Percentiles rank a stretch among this genome's conserved stretches.
These are phyloP conservation scores for Pterocles burchelli DNA, from an alignment of 2,113 vertebrate species.

Conservation along the genomic window DNA sequence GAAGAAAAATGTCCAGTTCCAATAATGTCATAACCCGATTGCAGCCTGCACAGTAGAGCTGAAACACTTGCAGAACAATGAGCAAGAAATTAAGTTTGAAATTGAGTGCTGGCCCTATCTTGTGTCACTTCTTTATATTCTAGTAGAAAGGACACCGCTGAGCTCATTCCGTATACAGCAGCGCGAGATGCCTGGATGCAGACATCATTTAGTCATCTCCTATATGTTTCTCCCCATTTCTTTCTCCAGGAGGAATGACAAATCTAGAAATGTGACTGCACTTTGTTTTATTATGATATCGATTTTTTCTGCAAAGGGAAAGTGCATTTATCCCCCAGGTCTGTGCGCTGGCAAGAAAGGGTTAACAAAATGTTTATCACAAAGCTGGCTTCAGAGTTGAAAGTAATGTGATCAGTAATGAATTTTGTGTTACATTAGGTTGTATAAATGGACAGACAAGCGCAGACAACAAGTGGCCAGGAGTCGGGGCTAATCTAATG, in stretches of 20 bases:
- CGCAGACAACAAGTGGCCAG: conserved; percentile 96
- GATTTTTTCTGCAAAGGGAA: conserved; percentile 75
- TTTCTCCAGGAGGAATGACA: conserved; percentile 73
- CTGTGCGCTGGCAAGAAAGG: conserved; percentile 69
- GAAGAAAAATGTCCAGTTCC: conserved; percentile 57
- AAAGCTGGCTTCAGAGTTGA: conserved; percentile 89
- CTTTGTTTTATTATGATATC: conserved; percentile 80
- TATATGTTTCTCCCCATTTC: conserved; percentile 63
- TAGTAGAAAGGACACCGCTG: conserved; percentile 38
- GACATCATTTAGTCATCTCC: conserved; percentile 74
- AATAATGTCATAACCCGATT: conserved; percentile 61
- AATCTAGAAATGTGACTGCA: conserved; percentile 80
- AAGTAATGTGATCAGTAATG: conserved; percentile 99
- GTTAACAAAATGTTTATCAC: conserved; percentile 91
- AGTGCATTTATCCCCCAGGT: conserved; percentile 75
- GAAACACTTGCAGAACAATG: neutral
- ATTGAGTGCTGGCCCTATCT: conserved; percentile 38
- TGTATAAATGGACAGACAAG: conserved; percentile 91
- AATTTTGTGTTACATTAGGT: conserved; percentile 99
- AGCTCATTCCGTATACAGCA: conserved; percentile 43
- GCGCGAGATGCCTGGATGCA: conserved; percentile 66
- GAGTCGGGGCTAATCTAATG: conserved; percentile 99
- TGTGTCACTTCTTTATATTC: conserved; percentile 32
- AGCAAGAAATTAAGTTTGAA: conserved; percentile 38
- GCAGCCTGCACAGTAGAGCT: conserved; percentile 44